Evolutionary conservation across 2,113 vertebrate species (phyloP).

Genomic region (Drymodes brunneopygia): DNA sequence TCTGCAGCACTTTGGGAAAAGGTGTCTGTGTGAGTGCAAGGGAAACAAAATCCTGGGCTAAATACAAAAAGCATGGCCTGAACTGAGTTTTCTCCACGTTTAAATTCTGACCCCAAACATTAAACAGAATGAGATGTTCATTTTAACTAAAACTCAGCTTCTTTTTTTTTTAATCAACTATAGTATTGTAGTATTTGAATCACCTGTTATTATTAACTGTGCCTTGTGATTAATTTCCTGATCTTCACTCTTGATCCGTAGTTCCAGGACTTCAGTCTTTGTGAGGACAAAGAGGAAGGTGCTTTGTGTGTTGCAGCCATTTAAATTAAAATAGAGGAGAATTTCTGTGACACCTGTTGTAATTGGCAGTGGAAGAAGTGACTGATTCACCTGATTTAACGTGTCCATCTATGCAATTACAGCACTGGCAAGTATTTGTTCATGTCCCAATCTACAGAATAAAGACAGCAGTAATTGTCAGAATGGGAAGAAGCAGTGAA

Average conservation of each 20-base stretch:
- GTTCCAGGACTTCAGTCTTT: not conserved
- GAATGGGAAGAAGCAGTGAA: not conserved
- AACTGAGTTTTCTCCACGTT: not conserved
- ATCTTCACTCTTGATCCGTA: not conserved
- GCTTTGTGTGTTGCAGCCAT: not conserved
- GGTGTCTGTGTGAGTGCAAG: not conserved
- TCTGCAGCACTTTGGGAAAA: not conserved
- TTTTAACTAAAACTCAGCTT: not conserved
- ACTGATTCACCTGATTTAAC: not conserved
- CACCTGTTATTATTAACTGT: fast-evolving
- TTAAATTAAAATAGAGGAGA: not conserved
- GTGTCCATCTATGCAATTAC: not conserved
- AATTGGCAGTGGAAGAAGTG: not conserved
- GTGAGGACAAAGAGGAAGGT: not conserved
- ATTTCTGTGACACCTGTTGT: not conserved
- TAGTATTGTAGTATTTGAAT: not conserved
- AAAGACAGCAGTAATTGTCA: constrained; percentile 3
- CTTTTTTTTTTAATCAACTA: not conserved
- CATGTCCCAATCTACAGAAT: not conserved
- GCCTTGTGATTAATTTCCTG: not conserved
- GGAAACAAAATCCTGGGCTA: not conserved
- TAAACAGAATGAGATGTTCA: not conserved
- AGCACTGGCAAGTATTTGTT: not conserved
- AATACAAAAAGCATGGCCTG: not conserved
- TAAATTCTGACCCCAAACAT: not conserved